Base-by-base conservation (phyloP, 1,140 invertebrate species). In the Triops cancriformis region DNA sequence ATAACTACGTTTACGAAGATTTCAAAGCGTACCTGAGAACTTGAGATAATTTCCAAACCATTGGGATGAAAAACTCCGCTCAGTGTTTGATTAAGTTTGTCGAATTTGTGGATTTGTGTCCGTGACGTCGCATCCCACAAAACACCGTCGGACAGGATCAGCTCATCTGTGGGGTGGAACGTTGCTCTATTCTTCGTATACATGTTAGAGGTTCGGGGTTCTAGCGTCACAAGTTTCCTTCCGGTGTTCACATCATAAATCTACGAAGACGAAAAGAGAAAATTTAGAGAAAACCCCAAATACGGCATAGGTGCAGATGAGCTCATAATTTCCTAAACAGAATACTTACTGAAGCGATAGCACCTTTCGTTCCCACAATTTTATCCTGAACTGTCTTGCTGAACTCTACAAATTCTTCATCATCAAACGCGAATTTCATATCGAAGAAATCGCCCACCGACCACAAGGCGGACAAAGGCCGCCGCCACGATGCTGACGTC, bases 21-120 rank as follows among this genome's bases (percentile, higher is more conserved):
- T 11, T 31, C 7, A 37, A 37, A 2, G 7, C 31, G 31, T 64
- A 64, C 51, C 23, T 77, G 79, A 2, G 72, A 77, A 51, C 73
- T 77, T 37, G 77, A 78, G 26, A 80, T 73, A 1, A 96, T 93
- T 86, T 99, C 96, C 51, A 95, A 87, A 0, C 96, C 97, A 84
- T 96, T 97, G 0, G 97, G 97, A 89, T 99, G 97, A 84, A 99
- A 99, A 1, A 97, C 91, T 0, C 97, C 98, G 83, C 94, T 98
- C 26, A 98, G 89, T 45, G 91, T 91, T 83, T 97, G 92, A 86
- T 98, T 98, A 26, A 99, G 88, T 85, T 99, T 99, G 86, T 99
- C 98, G 82, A 99, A 96, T 83, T 98, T 99, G 84, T 99, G 96
- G 73, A 98, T 93, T 81, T 93, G 89, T 81, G 92, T 93, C 3